phyloP scores from a whole-genome alignment of 30 jellyfish, hydroid and myxozoan genomes.

The Clytia hemisphaerica region DNA sequence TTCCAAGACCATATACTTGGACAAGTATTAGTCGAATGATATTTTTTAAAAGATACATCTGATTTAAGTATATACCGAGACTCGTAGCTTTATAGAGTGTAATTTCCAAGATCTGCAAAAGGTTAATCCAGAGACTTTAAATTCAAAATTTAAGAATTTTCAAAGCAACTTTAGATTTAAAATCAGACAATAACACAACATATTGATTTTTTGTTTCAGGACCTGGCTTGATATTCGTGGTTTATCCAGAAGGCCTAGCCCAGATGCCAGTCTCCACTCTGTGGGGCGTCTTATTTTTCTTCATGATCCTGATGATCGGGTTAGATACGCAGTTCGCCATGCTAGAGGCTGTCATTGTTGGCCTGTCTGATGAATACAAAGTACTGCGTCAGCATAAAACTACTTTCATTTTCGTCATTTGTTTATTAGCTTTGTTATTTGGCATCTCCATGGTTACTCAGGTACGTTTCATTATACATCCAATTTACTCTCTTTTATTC shows the following conservation, averaged over 20 bases:
- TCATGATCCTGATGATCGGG: conserved; percentile 85
- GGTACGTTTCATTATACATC: conserved; percentile 35
- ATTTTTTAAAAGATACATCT: no score
- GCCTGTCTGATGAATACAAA: conserved; percentile 81
- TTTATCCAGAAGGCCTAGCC: conserved; percentile 95
- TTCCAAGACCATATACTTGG: no score
- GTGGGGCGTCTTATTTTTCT: conserved; percentile 89
- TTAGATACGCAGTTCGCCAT: conserved; percentile 94
- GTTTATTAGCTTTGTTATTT: conserved; percentile 62
- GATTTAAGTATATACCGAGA: no score
- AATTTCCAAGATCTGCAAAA: no score
- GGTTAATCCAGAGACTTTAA: no score
- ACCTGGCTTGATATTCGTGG: conserved; percentile 91
- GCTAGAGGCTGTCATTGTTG: conserved; percentile 94
- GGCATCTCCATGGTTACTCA: conserved; percentile 93
- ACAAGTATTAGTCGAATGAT: no score
- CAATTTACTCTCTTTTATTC: no score
- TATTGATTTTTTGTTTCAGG: no score
- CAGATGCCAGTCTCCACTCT: conserved; percentile 92
- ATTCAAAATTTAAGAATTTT: no score
- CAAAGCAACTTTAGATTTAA: no score
- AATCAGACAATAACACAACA: no score
- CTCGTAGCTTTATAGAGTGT: no score
- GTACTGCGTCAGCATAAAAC: conserved; percentile 50
- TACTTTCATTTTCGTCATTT: conserved; percentile 49